Percentiles rank a stretch among this genome's conserved stretches.
phyloP scores from a whole-genome alignment of 2,888 invertebrate genomes.

The Drosophila emarginata region DNA sequence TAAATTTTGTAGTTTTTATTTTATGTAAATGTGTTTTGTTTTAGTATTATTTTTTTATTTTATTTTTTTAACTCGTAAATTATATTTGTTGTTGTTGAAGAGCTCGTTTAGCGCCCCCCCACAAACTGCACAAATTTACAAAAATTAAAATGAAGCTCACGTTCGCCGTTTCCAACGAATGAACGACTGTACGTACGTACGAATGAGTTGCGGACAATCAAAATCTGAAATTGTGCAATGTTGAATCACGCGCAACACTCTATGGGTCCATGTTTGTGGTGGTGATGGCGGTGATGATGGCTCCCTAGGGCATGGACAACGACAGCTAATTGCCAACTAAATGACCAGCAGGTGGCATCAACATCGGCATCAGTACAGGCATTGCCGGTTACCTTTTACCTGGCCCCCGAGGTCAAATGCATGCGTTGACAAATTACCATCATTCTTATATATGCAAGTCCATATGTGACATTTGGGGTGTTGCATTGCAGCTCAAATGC shows the following conservation, averaged over 20 bases:
- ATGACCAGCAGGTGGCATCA: slow-evolving; percentile 38
- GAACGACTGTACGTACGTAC: slow-evolving; percentile 23
- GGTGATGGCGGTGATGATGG: slow-evolving; percentile 31
- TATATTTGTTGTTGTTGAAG: slow-evolving; percentile 29
- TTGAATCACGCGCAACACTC: slow-evolving; percentile 61
- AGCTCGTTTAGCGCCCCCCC: slow-evolving; percentile 40
- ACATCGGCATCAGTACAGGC: slow-evolving; percentile 14
- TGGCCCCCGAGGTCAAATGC: slow-evolving; percentile 44
- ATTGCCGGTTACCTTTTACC: slow-evolving; percentile 9
- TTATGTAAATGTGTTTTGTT: neutral
- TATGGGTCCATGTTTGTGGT: slow-evolving; percentile 12
- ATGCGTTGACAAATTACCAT: slow-evolving; percentile 55
- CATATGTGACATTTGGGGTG: neutral
- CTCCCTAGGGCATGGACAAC: slow-evolving; percentile 38
- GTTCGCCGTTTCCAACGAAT: slow-evolving; percentile 63
- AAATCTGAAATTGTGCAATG: slow-evolving; percentile 66
- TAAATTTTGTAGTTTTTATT: neutral
- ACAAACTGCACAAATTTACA: slow-evolving; percentile 32
- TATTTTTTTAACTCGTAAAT: slow-evolving; percentile 37
- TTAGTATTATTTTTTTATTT: neutral
- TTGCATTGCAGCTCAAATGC: slow-evolving; percentile 8
- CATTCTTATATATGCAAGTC: neutral
- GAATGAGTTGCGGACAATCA: slow-evolving; percentile 31
- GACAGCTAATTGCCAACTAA: slow-evolving; percentile 38
- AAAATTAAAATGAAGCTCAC: slow-evolving; percentile 68